Evolutionary conservation across 2,797 vertebrate genomes (phyloP).

Genomic region (Botia kubotai): DNA sequence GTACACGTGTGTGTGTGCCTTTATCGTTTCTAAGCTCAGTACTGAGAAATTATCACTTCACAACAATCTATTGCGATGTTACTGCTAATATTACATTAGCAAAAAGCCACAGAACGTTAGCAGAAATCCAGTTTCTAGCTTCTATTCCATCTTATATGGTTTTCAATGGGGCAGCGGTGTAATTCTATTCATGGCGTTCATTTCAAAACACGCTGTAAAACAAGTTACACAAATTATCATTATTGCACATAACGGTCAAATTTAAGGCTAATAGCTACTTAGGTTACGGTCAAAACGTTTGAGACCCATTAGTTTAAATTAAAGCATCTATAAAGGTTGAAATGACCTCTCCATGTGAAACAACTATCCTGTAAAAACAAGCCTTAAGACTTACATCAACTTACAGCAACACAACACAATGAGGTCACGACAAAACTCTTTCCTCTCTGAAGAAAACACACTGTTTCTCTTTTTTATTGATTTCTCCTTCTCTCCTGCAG

Average conservation of each 20-base stretch:
- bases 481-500: constrained; percentile 29
- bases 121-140: neutral
- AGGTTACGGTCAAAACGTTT: neutral
- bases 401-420: neutral
- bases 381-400: neutral
- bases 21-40: neutral
- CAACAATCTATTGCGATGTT: neutral
- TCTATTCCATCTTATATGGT: neutral
- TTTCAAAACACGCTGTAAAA: neutral
- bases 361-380: constrained; percentile 18
- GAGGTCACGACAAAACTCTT: constrained; percentile 8
- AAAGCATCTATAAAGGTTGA: neutral
- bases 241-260: neutral
- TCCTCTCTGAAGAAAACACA: neutral
- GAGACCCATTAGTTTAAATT: neutral
- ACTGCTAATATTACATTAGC: neutral
- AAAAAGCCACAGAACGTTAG: too few species aligned
- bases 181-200: neutral
- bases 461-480: constrained; percentile 2
- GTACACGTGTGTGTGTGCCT: neutral
- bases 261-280: neutral
- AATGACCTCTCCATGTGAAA: neutral
- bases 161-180: neutral
- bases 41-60: neutral
- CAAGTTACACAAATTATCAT: neutral